Evolutionary conservation across 1,140 invertebrate species (phyloP), one percentile per base, ranked within the genome.

Genomic region (Drosophila tristis): DNA sequence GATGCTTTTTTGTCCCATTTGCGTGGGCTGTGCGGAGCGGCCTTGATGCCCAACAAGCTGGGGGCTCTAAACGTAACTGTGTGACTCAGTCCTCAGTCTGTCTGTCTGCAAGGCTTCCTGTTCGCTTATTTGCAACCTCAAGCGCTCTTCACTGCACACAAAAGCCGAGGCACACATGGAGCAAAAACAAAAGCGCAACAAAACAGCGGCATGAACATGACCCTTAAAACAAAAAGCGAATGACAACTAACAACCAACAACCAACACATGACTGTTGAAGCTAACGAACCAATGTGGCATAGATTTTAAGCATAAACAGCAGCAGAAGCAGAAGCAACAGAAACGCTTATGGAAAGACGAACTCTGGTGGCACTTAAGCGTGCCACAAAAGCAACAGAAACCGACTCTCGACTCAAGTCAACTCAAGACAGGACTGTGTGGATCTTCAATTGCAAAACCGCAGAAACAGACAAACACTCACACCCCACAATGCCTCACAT

Each of bases 201-300:
- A 53, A 43, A 48, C 60, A 65, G 61, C 62, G 74, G 62, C 62
- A 82, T 63, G 44, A 57, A 77, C 74, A 77, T 55, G 60, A 74
- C 62, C 58, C 84, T 89, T 74, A 67, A 85, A 80, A 81, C 78
- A 86, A 70, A 68, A 58, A 48, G 49, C 55, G 49, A 74, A 61
- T 59, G 58, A 31, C 56, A 62, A 65, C 59, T 43, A 64, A 51
- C 31, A 25, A 25, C 23, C 67, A 70, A 59, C 57, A 68, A 58
- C 63, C 48, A 70, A 50, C 68, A 35, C 42, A 50, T 49, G 55
- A 29, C 50, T 60, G 60, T 64, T 70, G 59, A 74, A 78, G 68
- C 78, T 78, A 87, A 87, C 78, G 78, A 86, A 86, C 82, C 84
- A 87, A 89, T 89, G 82, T 82, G 60, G 80, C 82, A 89, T 87